A percentile compares a stretch with the other conserved stretches of the same genome.
Evolutionary conservation across 2,113 vertebrate species (phyloP).

Genomic region (Notarius quadriscutis): DNA sequence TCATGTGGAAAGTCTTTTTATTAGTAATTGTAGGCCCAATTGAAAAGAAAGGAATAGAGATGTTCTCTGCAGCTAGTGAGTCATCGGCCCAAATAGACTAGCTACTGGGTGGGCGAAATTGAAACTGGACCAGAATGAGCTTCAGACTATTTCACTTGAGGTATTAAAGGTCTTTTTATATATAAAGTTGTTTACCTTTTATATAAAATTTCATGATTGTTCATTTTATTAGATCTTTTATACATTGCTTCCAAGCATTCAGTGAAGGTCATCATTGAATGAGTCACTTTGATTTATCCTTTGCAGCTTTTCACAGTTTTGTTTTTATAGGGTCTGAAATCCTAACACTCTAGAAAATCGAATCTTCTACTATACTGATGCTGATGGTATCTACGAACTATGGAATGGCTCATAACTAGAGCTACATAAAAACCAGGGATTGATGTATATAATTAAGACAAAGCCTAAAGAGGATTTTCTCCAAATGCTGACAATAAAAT

Average conservation of each 20-base stretch:
- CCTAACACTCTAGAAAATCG: neutral
- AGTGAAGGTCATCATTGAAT: neutral
- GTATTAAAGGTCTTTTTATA: neutral
- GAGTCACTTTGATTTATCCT: neutral
- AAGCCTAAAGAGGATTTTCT: neutral
- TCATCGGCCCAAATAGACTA: neutral
- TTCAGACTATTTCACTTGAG: neutral
- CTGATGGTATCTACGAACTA: neutral
- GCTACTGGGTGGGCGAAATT: slow-evolving; percentile 1
- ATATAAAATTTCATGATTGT: neutral
- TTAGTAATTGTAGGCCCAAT: neutral
- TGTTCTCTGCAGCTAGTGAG: neutral
- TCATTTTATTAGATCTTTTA: neutral
- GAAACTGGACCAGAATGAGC: neutral
- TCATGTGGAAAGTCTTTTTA: neutral
- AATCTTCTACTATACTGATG: neutral
- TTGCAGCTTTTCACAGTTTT: neutral
- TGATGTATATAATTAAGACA: neutral
- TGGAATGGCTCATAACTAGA: neutral
- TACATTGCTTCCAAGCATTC: neutral
- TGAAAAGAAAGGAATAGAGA: neutral
- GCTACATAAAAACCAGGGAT: neutral
- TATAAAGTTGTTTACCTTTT: neutral
- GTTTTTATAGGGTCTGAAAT: neutral
- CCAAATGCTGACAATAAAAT: neutral